These are phyloP conservation scores for Hofmannophila pseudospretella DNA, from an alignment of 2,888 invertebrate genomes.

Conservation along the genomic window DNA sequence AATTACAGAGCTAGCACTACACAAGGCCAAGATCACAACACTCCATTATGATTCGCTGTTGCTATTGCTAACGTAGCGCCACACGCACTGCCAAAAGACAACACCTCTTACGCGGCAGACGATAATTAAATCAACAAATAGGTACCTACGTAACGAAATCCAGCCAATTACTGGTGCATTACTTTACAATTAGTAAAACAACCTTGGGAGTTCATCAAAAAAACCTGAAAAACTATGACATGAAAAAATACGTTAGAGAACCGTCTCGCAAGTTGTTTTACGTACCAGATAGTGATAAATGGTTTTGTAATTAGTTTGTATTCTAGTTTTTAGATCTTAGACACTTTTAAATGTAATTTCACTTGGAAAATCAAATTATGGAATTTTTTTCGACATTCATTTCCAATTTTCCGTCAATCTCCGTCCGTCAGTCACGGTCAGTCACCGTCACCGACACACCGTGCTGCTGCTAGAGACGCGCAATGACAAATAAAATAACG, in stretches of 20 bases:
- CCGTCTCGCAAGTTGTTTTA: conserved; percentile 28
- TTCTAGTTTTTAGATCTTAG: conserved; percentile 23
- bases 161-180: conserved; percentile 47
- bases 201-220: conserved; percentile 59
- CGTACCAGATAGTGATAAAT: conserved; percentile 36
- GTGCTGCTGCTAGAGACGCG: no score
- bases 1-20: conserved; percentile 38
- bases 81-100: conserved; percentile 35
- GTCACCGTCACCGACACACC: no score
- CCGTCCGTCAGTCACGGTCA: conserved; percentile 16
- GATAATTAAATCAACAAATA: conserved; percentile 60
- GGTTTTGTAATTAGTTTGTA: conserved; percentile 18
- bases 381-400: conserved; percentile 13
- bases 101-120: conserved; percentile 36
- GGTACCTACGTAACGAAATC: conserved; percentile 45
- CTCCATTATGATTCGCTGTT: conserved; percentile 16
- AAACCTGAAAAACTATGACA: conserved; percentile 39
- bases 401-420: conserved; percentile 25
- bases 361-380: conserved; percentile 6
- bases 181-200: conserved; percentile 44
- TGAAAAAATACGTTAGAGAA: conserved; percentile 27
- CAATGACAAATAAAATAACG: no score
- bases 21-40: conserved; percentile 57
- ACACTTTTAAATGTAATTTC: conserved; percentile 19
- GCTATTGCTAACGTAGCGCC: conserved; percentile 5